Evolutionary conservation across 2,888 invertebrate genomes (phyloP).

Genomic region (Sphecodes monilicornis): DNA sequence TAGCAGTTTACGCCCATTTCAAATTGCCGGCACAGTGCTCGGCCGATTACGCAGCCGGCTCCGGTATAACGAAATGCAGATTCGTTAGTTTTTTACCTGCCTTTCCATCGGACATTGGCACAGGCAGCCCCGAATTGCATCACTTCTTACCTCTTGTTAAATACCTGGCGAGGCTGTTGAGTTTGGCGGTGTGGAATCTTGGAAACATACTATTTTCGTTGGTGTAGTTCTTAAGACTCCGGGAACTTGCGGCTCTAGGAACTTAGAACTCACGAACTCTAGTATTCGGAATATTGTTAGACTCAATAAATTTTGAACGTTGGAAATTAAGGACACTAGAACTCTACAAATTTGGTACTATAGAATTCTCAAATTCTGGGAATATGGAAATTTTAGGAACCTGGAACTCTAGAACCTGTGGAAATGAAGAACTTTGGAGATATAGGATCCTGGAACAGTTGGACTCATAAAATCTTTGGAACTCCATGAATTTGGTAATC

Average conservation of each 20-base stretch:
- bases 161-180: not conserved
- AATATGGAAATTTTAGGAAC: not conserved
- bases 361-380: too few relatives aligned
- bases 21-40: constrained; percentile 77
- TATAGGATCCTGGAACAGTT: not conserved
- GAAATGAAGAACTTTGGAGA: too few relatives aligned
- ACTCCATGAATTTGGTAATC: too few relatives aligned
- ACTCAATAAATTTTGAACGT: too few relatives aligned
- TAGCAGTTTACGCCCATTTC: constrained; percentile 78
- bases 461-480: not conserved
- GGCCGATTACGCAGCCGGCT: constrained; percentile 64
- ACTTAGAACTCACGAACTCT: too few relatives aligned
- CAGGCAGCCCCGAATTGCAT: constrained; percentile 39
- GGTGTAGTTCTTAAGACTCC: not conserved
- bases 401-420: too few relatives aligned
- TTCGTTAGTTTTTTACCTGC: constrained; percentile 54
- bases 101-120: constrained; percentile 19
- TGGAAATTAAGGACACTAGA: too few relatives aligned
- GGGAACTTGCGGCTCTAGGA: not conserved
- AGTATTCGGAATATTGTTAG: not conserved
- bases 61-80: constrained; percentile 69
- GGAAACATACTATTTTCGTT: not conserved
- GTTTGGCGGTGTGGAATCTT: not conserved
- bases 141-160: constrained; percentile 10
- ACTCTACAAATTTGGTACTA: not conserved